Evolutionary conservation across 2,113 vertebrate genomes (phyloP), one percentile per base, ranked within the genome.

Genomic region (Tachycineta bicolor): DNA sequence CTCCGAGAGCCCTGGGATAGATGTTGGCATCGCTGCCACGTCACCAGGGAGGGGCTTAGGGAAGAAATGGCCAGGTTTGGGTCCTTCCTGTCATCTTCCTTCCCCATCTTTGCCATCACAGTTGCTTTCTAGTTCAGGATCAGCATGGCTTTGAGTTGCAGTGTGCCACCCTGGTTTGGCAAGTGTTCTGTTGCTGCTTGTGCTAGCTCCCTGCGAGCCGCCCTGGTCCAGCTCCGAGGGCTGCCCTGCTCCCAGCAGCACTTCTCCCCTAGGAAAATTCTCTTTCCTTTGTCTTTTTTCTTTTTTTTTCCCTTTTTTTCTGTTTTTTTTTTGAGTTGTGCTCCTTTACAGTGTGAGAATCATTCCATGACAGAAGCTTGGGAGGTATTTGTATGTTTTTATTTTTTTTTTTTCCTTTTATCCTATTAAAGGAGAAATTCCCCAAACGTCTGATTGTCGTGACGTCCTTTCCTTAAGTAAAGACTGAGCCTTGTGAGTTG

Each of bases 381-480:
- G 59, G 94, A 85, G 89, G 91, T 93, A 94, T 94, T 88, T 94
- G 83, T 96, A 93, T 88, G 68, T 70, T 59, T 84, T 87, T 87
- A 80, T 75, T 94, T 70, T 70, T 59, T 84, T 87, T 87, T 83
- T 75, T 94, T 70, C 56, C 87, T 87, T 89, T 83, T 79, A 85
- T 76, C 74, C 28, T 89, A 93, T 93, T 96, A 96, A 96, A 96
- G 90, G 95, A 93, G 94, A 89, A 82, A 93, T 94, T 92, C 91
- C 93, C 84, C 87, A 87, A 95, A 68, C 24, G 1, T 34, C 93
- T 83, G 87, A 70, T 89, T 93, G 94, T 89, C 8, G 89, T 94
- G 94, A 85, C 87, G 25, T 93, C 89, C 80, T 97, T 96, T 96
- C 22, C 90, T 83, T 64, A 64, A 58, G 44, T 33, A 44, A 60